Evolutionary conservation across 53 echinoderm and acorn worm genomes (phyloP).

Genomic region (Paelopatides confundens): DNA sequence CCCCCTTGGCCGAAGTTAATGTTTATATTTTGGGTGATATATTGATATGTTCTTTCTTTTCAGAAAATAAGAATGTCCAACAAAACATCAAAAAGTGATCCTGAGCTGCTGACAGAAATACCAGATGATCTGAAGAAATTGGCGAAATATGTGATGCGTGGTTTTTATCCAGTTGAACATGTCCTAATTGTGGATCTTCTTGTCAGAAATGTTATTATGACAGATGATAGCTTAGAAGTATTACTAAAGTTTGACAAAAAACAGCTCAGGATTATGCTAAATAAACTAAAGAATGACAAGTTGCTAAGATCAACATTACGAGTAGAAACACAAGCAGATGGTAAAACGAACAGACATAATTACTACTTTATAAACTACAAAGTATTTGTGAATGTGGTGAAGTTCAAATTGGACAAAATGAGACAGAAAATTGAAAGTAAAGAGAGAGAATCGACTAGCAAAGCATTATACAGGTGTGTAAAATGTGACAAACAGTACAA

Average conservation of each 20-base stretch:
- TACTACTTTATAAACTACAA: conserved; percentile 99
- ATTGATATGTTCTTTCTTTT: too few species aligned
- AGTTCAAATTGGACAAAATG: conserved; percentile 96
- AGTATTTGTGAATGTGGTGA: conserved; percentile 94
- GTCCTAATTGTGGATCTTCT: conserved; percentile 91
- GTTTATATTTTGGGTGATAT: too few species aligned
- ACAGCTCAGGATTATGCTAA: conserved; percentile 83
- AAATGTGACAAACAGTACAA: conserved; percentile 80
- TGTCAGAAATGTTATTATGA: conserved; percentile 82
- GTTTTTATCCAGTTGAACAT: conserved; percentile 93
- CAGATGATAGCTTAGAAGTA: conserved; percentile 89
- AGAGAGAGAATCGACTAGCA: conserved; percentile 96
- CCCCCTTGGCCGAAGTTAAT: too few species aligned
- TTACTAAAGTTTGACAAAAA: conserved; percentile 98
- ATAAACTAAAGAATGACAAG: conserved; percentile 92
- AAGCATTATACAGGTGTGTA: conserved; percentile 91
- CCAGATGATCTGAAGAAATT: conserved; percentile 89
- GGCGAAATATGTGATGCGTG: conserved; percentile 87
- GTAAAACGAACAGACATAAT: conserved; percentile 87
- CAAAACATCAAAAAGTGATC: conserved; percentile 51
- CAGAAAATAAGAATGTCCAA: not conserved
- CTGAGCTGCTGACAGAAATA: conserved; percentile 78
- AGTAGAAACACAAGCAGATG: conserved; percentile 96
- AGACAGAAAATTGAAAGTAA: conserved; percentile 88
- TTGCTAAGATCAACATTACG: conserved; percentile 88